Percentiles rank a stretch among this genome's conserved stretches.
Evolutionary conservation across 2,113 vertebrate genomes (phyloP).

Genomic region (Lepisosteus osseus): DNA sequence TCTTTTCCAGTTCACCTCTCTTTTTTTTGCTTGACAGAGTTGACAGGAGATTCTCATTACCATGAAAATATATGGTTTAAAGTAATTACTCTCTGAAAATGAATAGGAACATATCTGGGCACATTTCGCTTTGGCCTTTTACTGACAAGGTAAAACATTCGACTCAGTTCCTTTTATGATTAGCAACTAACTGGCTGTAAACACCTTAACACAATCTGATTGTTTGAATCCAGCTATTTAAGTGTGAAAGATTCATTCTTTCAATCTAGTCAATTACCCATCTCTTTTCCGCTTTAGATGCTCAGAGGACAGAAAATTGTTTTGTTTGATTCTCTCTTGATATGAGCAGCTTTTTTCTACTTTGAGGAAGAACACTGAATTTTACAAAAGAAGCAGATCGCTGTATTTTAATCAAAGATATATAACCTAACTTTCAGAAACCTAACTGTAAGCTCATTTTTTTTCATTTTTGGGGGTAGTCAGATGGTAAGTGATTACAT

Average conservation of each 20-base stretch:
- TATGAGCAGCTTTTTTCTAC: too few species aligned
- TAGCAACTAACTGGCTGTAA: conserved; percentile 85
- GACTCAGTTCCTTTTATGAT: conserved; percentile 83
- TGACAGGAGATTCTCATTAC: conserved; percentile 78
- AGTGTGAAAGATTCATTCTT: conserved; percentile 77
- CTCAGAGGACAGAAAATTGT: too few species aligned
- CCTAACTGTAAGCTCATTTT: too few species aligned
- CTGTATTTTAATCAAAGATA: too few species aligned
- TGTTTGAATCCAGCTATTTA: conserved; percentile 80
- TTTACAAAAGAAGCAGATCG: too few species aligned
- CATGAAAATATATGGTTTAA: conserved; percentile 84
- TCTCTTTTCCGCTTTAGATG: too few species aligned
- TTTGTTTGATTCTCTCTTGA: too few species aligned
- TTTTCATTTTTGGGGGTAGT: too few species aligned
- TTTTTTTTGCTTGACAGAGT: conserved; percentile 68
- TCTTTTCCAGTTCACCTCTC: neutral
- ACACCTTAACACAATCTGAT: conserved; percentile 83
- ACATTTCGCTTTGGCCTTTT: conserved; percentile 74
- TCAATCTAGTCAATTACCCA: conserved; percentile 48
- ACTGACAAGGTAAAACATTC: conserved; percentile 85
- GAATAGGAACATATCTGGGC: conserved; percentile 77
- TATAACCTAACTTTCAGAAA: too few species aligned
- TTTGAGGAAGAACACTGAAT: too few species aligned
- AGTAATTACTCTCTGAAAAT: conserved; percentile 80
- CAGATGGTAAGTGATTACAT: too few species aligned